Percentiles rank a stretch among this genome's conserved stretches.
These are phyloP conservation scores for Cebus imitator DNA, from an alignment of 2,113 vertebrate species.

Conservation along the genomic window DNA sequence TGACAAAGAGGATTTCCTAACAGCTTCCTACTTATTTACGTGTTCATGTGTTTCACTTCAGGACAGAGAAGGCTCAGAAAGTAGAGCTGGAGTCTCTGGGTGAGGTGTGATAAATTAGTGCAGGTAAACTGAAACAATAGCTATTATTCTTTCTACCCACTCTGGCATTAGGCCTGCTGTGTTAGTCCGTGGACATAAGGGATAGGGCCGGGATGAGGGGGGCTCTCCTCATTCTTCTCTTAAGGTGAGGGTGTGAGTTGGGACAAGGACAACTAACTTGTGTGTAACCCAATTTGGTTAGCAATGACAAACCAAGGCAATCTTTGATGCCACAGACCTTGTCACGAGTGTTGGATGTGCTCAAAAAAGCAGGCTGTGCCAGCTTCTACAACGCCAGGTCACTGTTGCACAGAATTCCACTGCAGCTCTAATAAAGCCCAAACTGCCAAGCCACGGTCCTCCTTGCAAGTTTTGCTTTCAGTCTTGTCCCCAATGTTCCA, in stretches of 20 bases:
- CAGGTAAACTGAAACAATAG: constrained; percentile 78
- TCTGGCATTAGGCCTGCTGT: constrained; percentile 7
- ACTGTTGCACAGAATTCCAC: not conserved
- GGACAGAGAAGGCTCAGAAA: constrained; percentile 74
- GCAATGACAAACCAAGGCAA: constrained; percentile 27
- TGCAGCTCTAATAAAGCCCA: not conserved
- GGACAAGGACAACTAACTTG: constrained; percentile 48
- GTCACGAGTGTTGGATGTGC: not conserved
- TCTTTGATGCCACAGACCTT: not conserved
- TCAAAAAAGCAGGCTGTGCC: not conserved
- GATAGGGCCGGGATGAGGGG: not conserved
- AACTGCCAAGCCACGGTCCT: not conserved
- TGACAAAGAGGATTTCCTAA: constrained; percentile 69
- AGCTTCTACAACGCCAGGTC: not conserved
- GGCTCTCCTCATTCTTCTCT: not conserved
- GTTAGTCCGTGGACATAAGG: not conserved
- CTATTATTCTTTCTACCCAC: constrained; percentile 77
- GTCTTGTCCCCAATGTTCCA: not conserved
- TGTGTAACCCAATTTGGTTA: constrained; percentile 50
- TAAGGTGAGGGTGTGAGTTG: constrained; percentile 32
- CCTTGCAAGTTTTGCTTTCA: not conserved
- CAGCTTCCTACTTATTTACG: constrained; percentile 74
- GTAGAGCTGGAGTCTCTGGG: constrained; percentile 75
- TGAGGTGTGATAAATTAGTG: constrained; percentile 80
- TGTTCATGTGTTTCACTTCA: constrained; percentile 78